Base-by-base conservation (phyloP, 2,113 vertebrate genomes). In the Catharus minimus region DNA sequence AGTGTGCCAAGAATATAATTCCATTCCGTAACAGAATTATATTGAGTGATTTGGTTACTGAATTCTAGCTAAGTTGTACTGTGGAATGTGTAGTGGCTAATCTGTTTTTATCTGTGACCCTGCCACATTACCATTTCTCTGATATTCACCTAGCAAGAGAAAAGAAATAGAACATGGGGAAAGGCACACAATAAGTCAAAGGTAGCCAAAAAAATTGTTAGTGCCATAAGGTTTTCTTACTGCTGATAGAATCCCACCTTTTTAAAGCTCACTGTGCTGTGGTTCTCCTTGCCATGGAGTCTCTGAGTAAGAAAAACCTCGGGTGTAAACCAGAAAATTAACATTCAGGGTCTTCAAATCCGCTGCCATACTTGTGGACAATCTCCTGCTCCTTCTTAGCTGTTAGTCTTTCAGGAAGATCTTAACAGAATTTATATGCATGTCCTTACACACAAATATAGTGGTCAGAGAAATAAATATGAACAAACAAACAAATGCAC, bases 401-500 rank as follows among this genome's bases (percentile, higher is more conserved):
- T 11, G 27, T 75, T 24, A 16, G 7, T 10, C 2, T 47, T 64
- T 11, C 17, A 39, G 55, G 24, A 73, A 39, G 5, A 17, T 49
- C 13, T 16, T 47, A 27, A 11, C 3, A 44, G 1, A 7, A n/a
- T 1, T 50, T 24, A 12, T 22, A 41, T 10, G 41, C 5, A 15
- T 9, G 13, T 10, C 5, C 23, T 72, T 11, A 41, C 30, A 49
- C 0, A 1, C 1, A 38, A 71, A 20, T 24, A 38, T 16, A 1
- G 2, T 32, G 1, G 9, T 47, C 10, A 68, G 6, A 82, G 15
- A 65, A 78, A 72, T 27, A 65, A 36, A 27, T 23, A 50, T 0
- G 1, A 60, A 22, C 0, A 22, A 68, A 46, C 0, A 57, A 8
- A 49, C 1, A 0, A 11, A 7, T 5, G 38, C 49, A 7, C 4